Conservation (phyloP, 2,888 invertebrate genomes). For the Drosophila picticornis region DNA sequence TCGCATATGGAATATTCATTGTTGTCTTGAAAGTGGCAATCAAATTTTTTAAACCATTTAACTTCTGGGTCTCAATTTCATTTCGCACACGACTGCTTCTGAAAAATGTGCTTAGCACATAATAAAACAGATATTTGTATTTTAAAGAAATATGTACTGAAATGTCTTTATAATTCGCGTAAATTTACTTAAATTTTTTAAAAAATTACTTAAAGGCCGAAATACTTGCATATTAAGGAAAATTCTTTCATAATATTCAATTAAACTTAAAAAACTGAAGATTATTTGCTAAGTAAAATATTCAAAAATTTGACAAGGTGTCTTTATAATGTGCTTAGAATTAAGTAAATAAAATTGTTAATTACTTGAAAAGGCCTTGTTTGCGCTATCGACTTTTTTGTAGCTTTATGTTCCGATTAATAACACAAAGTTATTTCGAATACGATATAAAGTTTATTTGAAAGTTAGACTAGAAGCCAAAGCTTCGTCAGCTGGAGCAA, state of each 20-base stretch:
- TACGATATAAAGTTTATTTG: no score
- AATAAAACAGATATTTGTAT: neutral
- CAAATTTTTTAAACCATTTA: constrained; percentile 45
- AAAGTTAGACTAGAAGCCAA: neutral
- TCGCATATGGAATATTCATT: constrained; percentile 40
- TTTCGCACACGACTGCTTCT: neutral
- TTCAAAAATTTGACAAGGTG: no score
- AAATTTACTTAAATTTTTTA: neutral
- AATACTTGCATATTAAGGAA: neutral
- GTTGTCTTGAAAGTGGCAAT: constrained; percentile 46
- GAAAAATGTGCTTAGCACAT: neutral
- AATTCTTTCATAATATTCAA: neutral
- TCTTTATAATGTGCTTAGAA: neutral
- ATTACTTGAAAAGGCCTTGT: neutral
- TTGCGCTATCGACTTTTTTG: no score
- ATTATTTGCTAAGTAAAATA: neutral
- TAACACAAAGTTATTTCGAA: neutral
- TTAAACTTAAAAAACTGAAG: neutral
- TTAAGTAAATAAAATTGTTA: neutral
- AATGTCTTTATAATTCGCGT: neutral
- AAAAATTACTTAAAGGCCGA: neutral
- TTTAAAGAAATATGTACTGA: neutral
- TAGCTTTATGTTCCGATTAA: no score
- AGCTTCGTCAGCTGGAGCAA: no score
- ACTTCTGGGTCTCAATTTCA: constrained; percentile 21